Conservation (phyloP, 2,888 invertebrate species). For the Acrobeloides nanus region DNA sequence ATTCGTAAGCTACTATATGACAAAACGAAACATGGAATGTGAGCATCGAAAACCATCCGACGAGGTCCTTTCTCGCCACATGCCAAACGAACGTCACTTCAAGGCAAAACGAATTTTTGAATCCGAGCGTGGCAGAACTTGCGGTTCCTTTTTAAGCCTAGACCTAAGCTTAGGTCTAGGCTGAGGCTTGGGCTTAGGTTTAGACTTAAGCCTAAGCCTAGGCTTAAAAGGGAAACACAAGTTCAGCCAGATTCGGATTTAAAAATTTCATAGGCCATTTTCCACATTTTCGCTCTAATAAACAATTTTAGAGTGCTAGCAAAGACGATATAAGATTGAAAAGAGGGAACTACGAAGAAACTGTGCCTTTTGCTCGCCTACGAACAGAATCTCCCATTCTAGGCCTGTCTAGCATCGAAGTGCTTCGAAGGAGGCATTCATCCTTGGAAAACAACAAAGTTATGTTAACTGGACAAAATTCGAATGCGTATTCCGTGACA, state of each 20-base stretch:
- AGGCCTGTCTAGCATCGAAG: conserved; percentile 1
- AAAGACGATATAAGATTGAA: background rate
- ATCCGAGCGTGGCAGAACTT: no score
- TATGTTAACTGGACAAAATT: conserved; percentile 10
- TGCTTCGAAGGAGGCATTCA: conserved; percentile 12
- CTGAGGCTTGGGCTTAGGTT: background rate
- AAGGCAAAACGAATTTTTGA: no score
- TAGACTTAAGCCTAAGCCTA: background rate
- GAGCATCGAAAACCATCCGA: conserved; percentile 25
- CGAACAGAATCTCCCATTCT: no score
- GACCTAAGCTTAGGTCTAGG: no score
- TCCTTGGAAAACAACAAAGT: conserved; percentile 14
- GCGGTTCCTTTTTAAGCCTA: no score
- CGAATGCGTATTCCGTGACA: conserved; percentile 15
- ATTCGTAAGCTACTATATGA: conserved; percentile 51
- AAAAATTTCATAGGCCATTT: no score
- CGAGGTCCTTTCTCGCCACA: conserved; percentile 6
- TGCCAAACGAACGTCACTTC: conserved; percentile 8
- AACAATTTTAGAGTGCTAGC: no score
- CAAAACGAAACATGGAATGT: conserved; percentile 39
- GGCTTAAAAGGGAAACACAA: background rate
- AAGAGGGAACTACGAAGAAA: background rate
- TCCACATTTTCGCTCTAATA: no score
- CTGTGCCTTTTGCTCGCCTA: background rate
- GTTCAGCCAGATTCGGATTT: no score